Percentiles rank a stretch among this genome's conserved stretches.
Conservation (phyloP, 1,140 invertebrate species). For the Tetramorium parvispinum region DNA sequence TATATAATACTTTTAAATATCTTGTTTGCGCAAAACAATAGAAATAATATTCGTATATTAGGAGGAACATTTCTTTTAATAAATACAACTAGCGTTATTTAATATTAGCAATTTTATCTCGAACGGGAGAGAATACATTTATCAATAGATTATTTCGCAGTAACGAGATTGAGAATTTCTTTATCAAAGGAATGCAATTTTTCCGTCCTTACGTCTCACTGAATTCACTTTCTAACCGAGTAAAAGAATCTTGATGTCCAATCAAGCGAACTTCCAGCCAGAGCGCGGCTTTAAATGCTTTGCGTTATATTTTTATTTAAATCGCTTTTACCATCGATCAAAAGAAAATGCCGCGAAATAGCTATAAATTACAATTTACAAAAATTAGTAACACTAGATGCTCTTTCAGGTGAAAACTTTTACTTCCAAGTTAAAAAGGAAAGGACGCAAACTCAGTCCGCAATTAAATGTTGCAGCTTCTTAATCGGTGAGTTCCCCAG, state of each 20-base stretch:
- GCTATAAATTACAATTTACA: slow-evolving; percentile 27
- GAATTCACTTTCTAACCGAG: slow-evolving; percentile 59
- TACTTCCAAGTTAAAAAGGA: background rate
- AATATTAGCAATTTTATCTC: slow-evolving; percentile 14
- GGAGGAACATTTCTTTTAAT: background rate
- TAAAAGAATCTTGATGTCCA: slow-evolving; percentile 57
- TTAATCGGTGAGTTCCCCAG: background rate
- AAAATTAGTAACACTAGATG: background rate
- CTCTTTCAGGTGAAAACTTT: background rate
- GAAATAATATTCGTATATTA: background rate
- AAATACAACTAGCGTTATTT: background rate
- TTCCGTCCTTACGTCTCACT: slow-evolving; percentile 41
- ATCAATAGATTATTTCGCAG: slow-evolving; percentile 38
- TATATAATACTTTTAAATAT: background rate
- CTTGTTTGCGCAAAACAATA: background rate
- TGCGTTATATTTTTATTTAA: slow-evolving; percentile 47
- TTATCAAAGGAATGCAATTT: slow-evolving; percentile 61
- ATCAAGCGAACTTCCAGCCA: slow-evolving; percentile 46
- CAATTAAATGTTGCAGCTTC: background rate
- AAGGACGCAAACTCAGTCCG: background rate
- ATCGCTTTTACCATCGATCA: background rate
- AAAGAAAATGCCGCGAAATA: background rate
- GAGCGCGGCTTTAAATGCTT: slow-evolving; percentile 31
- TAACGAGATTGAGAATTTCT: slow-evolving; percentile 55
- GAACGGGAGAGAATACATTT: slow-evolving; percentile 35